Evolutionary conservation across 2,113 vertebrate species (phyloP).

Genomic region (Callionymus lyra): DNA sequence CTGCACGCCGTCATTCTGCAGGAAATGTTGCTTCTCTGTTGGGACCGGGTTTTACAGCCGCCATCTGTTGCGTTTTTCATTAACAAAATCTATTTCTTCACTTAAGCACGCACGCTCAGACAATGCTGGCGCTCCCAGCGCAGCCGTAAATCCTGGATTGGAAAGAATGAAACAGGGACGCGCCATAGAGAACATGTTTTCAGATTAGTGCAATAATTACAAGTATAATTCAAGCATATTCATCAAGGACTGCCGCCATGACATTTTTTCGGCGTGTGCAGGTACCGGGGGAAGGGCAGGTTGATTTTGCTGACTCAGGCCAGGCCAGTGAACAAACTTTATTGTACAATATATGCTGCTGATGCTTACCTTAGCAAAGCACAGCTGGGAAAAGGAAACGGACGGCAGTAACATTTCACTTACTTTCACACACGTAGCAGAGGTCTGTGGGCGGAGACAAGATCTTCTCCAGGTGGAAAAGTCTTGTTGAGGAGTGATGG

Average conservation of each 20-base stretch:
- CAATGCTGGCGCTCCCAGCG: conserved; percentile 55
- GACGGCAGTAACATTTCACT: no score
- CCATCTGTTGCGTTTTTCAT: conserved; percentile 72
- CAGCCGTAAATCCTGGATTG: conserved; percentile 52
- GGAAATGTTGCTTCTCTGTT: conserved; percentile 51
- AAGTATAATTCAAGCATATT: conserved; percentile 49
- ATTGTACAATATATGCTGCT: conserved; percentile 3
- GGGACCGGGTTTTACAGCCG: conserved; percentile 54
- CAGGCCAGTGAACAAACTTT: conserved; percentile 17
- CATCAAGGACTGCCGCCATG: conserved; percentile 45
- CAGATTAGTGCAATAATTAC: conserved; percentile 60
- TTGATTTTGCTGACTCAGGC: conserved; percentile 31
- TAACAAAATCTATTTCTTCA: conserved; percentile 66
- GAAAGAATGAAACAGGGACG: conserved; percentile 52
- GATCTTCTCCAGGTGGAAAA: no score
- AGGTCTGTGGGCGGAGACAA: no score
- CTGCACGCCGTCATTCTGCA: conserved; percentile 52
- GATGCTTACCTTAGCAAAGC: conserved; percentile 1
- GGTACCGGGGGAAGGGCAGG: conserved; percentile 24
- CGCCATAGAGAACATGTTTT: conserved; percentile 48
- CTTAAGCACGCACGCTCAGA: conserved; percentile 60
- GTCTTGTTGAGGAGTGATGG: no score
- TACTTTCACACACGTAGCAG: no score
- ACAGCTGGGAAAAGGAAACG: not conserved
- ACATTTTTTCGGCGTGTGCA: conserved; percentile 33